Evolutionary conservation across 2,888 invertebrate species (phyloP).

Genomic region (Conus canariensis): DNA sequence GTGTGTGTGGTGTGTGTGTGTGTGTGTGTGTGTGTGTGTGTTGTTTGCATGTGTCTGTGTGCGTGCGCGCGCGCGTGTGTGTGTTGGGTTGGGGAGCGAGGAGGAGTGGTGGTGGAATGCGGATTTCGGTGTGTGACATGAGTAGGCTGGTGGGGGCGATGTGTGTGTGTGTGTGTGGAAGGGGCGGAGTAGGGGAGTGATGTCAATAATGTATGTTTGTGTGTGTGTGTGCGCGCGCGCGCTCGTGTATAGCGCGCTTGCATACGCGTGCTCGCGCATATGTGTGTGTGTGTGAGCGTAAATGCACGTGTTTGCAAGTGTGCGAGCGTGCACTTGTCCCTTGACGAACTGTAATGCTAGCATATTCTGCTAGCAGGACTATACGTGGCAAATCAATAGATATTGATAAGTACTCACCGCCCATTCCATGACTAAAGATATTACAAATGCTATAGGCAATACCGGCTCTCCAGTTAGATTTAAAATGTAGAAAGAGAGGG

Average conservation of each 20-base stretch:
- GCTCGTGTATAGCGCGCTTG: neutral
- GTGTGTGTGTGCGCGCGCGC: neutral
- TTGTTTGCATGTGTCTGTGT: neutral
- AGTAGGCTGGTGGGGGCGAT: no score
- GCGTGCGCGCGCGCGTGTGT: neutral
- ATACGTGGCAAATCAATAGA: no score
- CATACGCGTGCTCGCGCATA: neutral
- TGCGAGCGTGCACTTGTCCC: neutral
- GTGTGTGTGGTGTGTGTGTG: neutral
- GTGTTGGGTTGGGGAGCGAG: no score
- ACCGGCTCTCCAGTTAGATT: no score
- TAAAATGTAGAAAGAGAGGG: no score
- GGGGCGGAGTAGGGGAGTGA: neutral
- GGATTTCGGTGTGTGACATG: no score
- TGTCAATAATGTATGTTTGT: neutral
- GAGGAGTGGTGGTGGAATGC: no score
- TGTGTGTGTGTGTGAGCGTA: conserved; percentile 15
- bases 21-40: neutral
- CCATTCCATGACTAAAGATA: no score
- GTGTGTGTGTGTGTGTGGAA: no score
- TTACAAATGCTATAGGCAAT: no score
- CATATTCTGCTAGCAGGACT: no score
- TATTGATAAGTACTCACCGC: no score
- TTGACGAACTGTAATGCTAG: neutral
- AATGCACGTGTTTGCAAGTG: neutral